These are phyloP conservation scores for Forbesichthys agassizii DNA, from an alignment of 2,113 vertebrate genomes.

Conservation along the genomic window DNA sequence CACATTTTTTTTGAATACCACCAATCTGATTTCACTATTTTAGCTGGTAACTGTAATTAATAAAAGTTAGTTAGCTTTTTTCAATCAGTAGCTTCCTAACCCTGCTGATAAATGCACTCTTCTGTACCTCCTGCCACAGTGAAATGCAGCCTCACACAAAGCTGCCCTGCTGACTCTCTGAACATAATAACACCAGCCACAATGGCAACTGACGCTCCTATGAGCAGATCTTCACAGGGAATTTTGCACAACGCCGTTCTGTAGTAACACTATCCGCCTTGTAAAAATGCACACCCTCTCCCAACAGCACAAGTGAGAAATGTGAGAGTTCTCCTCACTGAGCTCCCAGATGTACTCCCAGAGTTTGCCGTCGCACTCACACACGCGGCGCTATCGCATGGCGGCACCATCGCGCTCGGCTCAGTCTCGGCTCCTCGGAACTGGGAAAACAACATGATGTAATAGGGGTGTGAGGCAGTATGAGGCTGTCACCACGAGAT, in stretches of 20 bases:
- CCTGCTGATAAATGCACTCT: background rate
- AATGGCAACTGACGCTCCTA: constrained; percentile 48
- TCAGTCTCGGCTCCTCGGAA: constrained; percentile 54
- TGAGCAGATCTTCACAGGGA: constrained; percentile 70
- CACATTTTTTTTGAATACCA: too few relatives aligned
- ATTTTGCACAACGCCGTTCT: constrained; percentile 69
- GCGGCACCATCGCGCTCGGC: constrained; percentile 52
- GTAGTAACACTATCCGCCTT: constrained; percentile 74
- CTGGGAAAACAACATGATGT: constrained; percentile 62
- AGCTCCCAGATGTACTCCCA: constrained; percentile 68
- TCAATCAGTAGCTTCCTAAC: too few relatives aligned
- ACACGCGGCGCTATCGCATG: constrained; percentile 59
- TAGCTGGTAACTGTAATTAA: too few relatives aligned
- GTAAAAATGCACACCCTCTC: constrained; percentile 70
- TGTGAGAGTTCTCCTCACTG: constrained; percentile 71
- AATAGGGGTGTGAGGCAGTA: constrained; percentile 55
- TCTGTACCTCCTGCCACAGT: constrained; percentile 21
- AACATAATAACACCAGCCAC: constrained; percentile 62
- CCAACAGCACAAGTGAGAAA: constrained; percentile 70
- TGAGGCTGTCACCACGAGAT: constrained; percentile 53
- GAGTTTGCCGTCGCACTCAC: constrained; percentile 67
- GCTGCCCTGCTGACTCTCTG: constrained; percentile 48
- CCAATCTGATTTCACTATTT: too few relatives aligned
- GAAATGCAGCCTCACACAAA: constrained; percentile 55
- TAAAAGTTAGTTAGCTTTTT: too few relatives aligned